Percentiles rank a stretch among this genome's conserved stretches.
Conservation (phyloP, 2,888 invertebrate species). For the Pandemis cinnamomeana region DNA sequence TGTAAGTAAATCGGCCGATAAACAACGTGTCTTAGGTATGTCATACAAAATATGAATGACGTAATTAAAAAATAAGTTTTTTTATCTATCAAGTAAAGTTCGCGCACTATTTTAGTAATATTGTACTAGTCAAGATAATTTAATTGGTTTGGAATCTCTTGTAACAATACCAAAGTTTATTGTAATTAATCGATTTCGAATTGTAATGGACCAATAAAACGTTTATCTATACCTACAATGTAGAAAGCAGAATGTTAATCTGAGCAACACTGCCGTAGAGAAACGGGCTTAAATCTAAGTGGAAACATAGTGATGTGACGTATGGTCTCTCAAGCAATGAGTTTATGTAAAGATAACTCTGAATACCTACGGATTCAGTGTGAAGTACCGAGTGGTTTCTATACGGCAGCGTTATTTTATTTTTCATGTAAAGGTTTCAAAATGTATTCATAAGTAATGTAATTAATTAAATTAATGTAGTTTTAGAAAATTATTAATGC, state of each 20-base stretch:
- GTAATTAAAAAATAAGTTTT: conserved; percentile 14
- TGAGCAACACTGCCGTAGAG: neutral
- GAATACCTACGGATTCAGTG: neutral
- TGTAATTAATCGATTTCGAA: conserved; percentile 29
- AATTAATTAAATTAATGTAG: neutral
- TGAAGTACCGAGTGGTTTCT: neutral
- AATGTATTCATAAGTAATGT: neutral
- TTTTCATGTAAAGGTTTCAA: neutral
- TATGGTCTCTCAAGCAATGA: no score
- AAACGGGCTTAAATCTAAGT: no score
- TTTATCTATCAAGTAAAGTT: conserved; percentile 14
- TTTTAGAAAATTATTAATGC: neutral
- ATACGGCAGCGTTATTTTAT: conserved; percentile 1
- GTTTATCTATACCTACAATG: conserved; percentile 1
- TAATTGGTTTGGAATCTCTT: conserved; percentile 34
- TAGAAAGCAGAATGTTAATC: neutral
- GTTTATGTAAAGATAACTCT: neutral
- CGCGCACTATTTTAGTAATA: conserved; percentile 28
- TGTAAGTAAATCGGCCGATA: neutral
- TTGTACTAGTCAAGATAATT: conserved; percentile 37
- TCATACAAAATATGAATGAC: conserved; percentile 26
- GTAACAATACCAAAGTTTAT: conserved; percentile 33
- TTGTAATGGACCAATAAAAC: conserved; percentile 34
- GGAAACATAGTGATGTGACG: no score
- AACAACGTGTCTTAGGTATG: conserved; percentile 23